Evolutionary conservation across 1,140 invertebrate genomes (phyloP).

Genomic region (Portunus trituberculatus): DNA sequence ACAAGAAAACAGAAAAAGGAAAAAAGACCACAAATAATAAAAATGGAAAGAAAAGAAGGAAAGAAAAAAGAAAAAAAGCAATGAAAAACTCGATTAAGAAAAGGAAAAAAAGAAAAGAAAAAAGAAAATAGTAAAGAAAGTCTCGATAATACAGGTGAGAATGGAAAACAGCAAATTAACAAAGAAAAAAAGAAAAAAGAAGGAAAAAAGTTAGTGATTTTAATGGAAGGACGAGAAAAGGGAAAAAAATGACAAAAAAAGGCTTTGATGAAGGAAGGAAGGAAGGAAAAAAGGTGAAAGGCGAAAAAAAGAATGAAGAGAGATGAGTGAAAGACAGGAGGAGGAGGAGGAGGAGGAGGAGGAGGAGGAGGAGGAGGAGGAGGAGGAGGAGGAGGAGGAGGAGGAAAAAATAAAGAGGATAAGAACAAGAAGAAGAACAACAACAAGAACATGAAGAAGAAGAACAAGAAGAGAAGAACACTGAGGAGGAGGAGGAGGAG

Average conservation of each 20-base stretch:
- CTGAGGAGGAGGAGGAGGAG: too few relatives aligned
- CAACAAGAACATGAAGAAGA: too few relatives aligned
- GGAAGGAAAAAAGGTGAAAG: neutral
- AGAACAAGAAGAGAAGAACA: too few relatives aligned
- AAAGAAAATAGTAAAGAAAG: too few relatives aligned
- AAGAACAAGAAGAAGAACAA: neutral
- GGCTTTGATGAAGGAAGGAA: too few relatives aligned
- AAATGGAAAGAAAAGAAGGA: neutral
- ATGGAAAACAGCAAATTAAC: neutral
- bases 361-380: neutral
- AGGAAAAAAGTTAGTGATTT: too few relatives aligned
- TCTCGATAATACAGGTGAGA: too few relatives aligned
- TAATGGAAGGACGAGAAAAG: too few relatives aligned
- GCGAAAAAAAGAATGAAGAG: neutral
- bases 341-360: neutral
- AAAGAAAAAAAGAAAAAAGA: neutral
- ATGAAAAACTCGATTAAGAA: too few relatives aligned
- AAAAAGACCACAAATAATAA: too few relatives aligned
- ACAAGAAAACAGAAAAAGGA: too few relatives aligned
- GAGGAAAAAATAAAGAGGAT: neutral
- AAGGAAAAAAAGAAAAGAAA: too few relatives aligned
- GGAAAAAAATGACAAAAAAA: neutral
- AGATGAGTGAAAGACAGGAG: neutral
- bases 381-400: neutral
- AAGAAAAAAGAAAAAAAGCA: neutral